Evolutionary conservation across 2,113 vertebrate species (phyloP).

Genomic region (Orycteropus afer): DNA sequence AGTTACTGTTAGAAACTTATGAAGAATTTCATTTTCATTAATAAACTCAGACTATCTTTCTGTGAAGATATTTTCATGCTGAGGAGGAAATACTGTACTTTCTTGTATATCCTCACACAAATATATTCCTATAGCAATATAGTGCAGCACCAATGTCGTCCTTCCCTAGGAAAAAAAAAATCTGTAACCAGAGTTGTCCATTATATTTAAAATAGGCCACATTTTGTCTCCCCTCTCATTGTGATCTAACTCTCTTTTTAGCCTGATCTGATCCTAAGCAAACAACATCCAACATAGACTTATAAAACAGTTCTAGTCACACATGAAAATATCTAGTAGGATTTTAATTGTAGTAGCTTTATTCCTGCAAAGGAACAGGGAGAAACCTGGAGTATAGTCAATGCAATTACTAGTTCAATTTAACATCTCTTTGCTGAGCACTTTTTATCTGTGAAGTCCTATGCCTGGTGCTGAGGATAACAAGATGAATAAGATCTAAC

Average conservation of each 20-base stretch:
- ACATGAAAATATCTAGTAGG: background rate
- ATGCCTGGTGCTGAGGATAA: background rate
- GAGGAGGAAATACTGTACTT: background rate
- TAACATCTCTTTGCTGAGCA: background rate
- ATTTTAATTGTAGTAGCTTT: background rate
- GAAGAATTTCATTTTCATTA: constrained; percentile 54
- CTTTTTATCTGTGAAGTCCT: background rate
- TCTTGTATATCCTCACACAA: background rate
- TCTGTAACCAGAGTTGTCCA: background rate
- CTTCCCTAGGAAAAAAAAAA: background rate
- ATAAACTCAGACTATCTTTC: background rate
- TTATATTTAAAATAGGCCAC: background rate
- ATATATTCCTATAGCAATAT: background rate
- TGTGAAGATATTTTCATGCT: constrained; percentile 47
- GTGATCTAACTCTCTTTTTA: background rate
- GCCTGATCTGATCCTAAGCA: background rate
- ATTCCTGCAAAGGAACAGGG: background rate
- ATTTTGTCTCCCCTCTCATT: background rate
- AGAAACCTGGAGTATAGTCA: background rate
- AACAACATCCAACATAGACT: background rate
- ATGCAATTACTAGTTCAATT: background rate
- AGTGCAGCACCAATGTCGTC: fast-evolving
- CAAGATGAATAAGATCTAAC: background rate
- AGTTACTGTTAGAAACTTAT: background rate
- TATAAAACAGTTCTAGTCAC: background rate